Conservation (phyloP, 2,888 invertebrate genomes). For the Heliconius cydno region DNA sequence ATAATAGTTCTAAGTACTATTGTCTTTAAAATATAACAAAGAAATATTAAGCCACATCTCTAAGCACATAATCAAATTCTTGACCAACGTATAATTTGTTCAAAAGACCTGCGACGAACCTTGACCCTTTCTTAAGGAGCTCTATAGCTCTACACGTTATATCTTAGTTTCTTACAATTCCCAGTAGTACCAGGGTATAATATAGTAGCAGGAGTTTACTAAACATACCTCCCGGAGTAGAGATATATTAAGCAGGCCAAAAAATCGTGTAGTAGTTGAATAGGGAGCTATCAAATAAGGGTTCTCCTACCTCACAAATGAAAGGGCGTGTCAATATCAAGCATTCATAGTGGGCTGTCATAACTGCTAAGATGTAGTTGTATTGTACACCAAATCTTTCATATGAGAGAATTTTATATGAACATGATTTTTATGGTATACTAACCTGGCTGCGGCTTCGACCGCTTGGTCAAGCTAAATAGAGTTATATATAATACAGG, state of each 20-base stretch:
- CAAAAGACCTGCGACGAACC: neutral
- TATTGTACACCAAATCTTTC: slow-evolving; percentile 9
- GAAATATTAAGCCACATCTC: neutral
- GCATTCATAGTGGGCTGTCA: slow-evolving; percentile 38
- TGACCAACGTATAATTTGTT: slow-evolving; percentile 9
- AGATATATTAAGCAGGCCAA: slow-evolving; percentile 18
- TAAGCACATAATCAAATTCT: neutral
- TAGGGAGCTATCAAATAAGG: slow-evolving; percentile 33
- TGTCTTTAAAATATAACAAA: neutral
- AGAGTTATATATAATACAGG: neutral
- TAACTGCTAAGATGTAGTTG: slow-evolving; percentile 23
- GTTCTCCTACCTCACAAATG: slow-evolving; percentile 31
- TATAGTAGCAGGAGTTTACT: slow-evolving; percentile 18
- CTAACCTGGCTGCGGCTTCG: neutral
- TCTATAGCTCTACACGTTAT: neutral
- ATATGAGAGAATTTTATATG: slow-evolving; percentile 8
- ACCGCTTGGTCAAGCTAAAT: neutral
- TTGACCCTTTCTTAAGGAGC: neutral
- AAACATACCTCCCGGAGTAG: slow-evolving; percentile 15
- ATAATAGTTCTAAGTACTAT: neutral
- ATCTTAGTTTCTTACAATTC: slow-evolving; percentile 28
- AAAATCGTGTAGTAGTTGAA: slow-evolving; percentile 21
- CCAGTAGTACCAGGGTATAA: slow-evolving; percentile 37
- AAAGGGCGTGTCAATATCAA: slow-evolving; percentile 49
- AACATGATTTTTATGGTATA: neutral